Evolutionary conservation across 2,888 invertebrate genomes (phyloP).

Genomic region (Torymus texanus): DNA sequence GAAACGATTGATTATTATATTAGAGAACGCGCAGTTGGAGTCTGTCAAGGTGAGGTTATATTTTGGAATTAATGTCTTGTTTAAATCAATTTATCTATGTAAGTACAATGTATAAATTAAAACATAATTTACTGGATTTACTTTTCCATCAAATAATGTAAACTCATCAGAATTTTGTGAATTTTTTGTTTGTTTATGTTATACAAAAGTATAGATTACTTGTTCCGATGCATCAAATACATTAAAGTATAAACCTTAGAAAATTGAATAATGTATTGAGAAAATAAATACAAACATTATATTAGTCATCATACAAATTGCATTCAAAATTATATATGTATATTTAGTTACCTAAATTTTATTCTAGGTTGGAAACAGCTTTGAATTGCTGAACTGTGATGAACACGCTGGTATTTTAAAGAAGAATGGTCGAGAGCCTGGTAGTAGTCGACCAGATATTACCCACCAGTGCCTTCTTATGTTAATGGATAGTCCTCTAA

Average conservation of each 20-base stretch:
- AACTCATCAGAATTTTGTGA: too few relatives aligned
- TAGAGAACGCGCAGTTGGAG: constrained; percentile 96
- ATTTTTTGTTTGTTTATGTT: too few relatives aligned
- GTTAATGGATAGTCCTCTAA: constrained; percentile 97
- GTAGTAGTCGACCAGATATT: constrained; percentile 96
- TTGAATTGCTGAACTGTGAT: constrained; percentile 95
- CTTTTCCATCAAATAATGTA: too few relatives aligned
- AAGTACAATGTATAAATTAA: not conserved
- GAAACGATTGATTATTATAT: constrained; percentile 92
- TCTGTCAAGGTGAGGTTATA: constrained; percentile 87
- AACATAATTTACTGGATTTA: constrained; percentile 4
- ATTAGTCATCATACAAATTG: too few relatives aligned
- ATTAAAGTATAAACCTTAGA: too few relatives aligned
- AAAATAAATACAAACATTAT: too few relatives aligned
- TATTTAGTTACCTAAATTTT: too few relatives aligned
- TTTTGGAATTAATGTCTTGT: not conserved
- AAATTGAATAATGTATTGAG: too few relatives aligned
- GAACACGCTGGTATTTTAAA: constrained; percentile 90
- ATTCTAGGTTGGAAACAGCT: constrained; percentile 86
- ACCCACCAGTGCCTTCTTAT: constrained; percentile 97
- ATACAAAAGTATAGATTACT: too few relatives aligned
- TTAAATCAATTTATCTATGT: too few relatives aligned
- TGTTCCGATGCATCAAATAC: too few relatives aligned
- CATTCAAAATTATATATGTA: too few relatives aligned
- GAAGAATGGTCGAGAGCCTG: constrained; percentile 90